phyloP scores from a whole-genome alignment of 2,113 vertebrate species.

The Theristicus caerulescens region DNA sequence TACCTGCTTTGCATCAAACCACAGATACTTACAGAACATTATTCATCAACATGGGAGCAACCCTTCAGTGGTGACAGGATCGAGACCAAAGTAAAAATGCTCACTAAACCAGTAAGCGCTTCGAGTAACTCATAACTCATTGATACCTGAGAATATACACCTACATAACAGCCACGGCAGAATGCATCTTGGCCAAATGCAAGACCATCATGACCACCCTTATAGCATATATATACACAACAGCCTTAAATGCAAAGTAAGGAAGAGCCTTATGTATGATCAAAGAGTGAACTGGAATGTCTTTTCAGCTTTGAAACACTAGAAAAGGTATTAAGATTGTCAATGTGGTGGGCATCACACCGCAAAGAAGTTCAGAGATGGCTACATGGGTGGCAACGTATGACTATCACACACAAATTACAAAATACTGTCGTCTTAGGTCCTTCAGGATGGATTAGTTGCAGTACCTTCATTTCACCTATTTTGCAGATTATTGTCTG shows the following conservation, averaged over 20 bases:
- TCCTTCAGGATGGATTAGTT: background rate
- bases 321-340: background rate
- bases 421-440: background rate
- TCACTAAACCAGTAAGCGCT: background rate
- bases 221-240: background rate
- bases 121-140: background rate
- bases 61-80: background rate
- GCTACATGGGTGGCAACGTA: background rate
- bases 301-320: background rate
- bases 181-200: background rate
- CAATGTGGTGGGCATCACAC: background rate
- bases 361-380: background rate
- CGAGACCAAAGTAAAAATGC: background rate
- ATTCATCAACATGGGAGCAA: background rate
- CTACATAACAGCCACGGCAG: background rate
- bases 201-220: background rate
- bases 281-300: background rate
- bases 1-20: background rate
- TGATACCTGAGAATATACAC: background rate
- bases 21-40: background rate
- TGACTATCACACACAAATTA: fast-evolving
- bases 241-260: background rate
- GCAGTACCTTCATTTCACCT: background rate
- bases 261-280: background rate
- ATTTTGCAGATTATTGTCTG: background rate